Base-by-base conservation (phyloP, 2,113 vertebrate species). In the Cephalopholis sonnerati region DNA sequence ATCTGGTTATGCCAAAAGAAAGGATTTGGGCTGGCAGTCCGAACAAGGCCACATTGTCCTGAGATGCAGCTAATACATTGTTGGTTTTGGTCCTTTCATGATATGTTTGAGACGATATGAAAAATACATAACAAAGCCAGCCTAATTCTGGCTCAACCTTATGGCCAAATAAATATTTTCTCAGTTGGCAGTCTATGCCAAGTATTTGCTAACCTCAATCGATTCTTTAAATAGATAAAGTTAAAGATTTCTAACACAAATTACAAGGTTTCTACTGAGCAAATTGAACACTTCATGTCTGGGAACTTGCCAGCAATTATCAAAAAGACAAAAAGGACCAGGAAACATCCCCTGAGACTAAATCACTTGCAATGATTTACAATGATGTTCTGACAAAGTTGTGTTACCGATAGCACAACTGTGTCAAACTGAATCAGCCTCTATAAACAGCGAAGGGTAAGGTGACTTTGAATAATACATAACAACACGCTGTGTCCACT, bases 391-490 rank as follows among this genome's bases (percentile, higher is more conserved):
- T 59, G 77, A 87, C 57, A 80, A 81, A 69, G 59, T 50, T 63
- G 44, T 15, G 65, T 74, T 76, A 71, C 55, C 36, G 32, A 78
- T 77, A 59, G 39, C 48, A 25, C 55, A 58, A 32, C 53, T 12
- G 29, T 71, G 76, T 87, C 75, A 82, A 73, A 79, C 50, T 27
- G 66, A 82, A 82, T 71, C 62, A 68, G 71, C 80, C 44, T 39
- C 79, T 66, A 12, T 59, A 66, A 58, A 72, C 69, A 62, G 54
- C 0, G 1, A 61, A 62, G 32, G n/a, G 7, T 24, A 78, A 48
- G 64, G 71, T 75, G 78, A 85, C 84, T 79, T 84, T 90, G 82
- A 87, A 78, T 76, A 75, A 80, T 29, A 74, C 82, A 54, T 81
- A 18, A 29, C 20, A 77, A 7, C 53, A 9, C 18, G 39, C 51